phyloP scores from a whole-genome alignment of 2,113 vertebrate genomes.

The Hippocampus barbouri region DNA sequence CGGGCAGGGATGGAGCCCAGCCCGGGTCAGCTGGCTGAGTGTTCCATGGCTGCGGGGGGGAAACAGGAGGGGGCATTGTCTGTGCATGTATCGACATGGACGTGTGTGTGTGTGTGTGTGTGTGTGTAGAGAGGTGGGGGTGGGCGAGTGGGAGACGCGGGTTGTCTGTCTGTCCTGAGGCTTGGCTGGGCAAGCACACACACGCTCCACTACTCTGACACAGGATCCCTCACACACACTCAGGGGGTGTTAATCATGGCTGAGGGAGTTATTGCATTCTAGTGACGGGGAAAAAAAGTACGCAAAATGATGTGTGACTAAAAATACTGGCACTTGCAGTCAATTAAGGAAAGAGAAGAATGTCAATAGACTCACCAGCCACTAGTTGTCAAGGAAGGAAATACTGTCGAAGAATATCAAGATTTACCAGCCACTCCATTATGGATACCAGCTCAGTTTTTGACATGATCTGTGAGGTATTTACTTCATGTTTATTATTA shows the following conservation, averaged over 20 bases:
- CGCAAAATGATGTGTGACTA: neutral
- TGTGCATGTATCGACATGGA: constrained; percentile 16
- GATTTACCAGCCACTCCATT: no score
- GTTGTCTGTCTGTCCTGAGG: constrained; percentile 52
- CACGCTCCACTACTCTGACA: constrained; percentile 42
- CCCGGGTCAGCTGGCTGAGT: constrained; percentile 33
- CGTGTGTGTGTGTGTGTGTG: constrained; percentile 5
- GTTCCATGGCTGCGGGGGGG: constrained; percentile 22
- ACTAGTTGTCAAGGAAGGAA: no score
- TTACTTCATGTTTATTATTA: neutral
- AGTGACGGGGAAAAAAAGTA: constrained; percentile 13
- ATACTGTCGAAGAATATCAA: no score
- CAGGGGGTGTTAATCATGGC: constrained; percentile 37
- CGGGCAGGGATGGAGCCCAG: constrained; percentile 36
- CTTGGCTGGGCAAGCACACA: constrained; percentile 56
- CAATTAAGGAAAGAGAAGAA: constrained; percentile 5
- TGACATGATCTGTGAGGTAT: neutral
- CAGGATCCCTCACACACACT: constrained; percentile 26
- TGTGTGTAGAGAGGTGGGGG: constrained; percentile 15
- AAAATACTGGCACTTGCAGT: neutral
- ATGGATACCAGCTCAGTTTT: neutral
- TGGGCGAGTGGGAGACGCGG: constrained; percentile 13
- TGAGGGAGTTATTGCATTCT: constrained; percentile 34
- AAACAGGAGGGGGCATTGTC: constrained; percentile 19
- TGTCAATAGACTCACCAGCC: neutral